Evolutionary conservation across 2,888 invertebrate species (phyloP), one percentile per base, ranked within the genome.

Genomic region (Phytoseiulus persimilis): DNA sequence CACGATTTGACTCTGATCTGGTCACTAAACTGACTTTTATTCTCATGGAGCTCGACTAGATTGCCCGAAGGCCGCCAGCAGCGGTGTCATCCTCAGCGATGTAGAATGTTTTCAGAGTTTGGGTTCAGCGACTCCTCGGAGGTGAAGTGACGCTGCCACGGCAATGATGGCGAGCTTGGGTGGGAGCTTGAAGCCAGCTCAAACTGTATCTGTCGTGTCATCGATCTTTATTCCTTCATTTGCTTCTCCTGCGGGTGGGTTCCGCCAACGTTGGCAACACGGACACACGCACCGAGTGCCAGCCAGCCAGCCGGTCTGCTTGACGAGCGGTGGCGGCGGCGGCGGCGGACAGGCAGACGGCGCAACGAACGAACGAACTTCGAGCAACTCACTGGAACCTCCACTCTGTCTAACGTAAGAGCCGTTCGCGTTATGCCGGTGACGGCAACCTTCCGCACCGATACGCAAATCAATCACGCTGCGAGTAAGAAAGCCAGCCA

Each of bases 121-220:
- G 46, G 46, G 65, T 65, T 23, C 11, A 65, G 14, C 65, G 65
- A 65, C 39, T 3, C 39, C 5, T 39, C 39, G 39, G 39, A 39
- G 39, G 39, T 39, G 39, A 39, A 39, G 9, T 39, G 39, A 9
- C 39, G 39, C 39, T 39, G 39, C 9, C 9, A 39, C 65, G 23
- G 65, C 65, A 65, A 18, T 28, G 65, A 18, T 65, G 65, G 65
- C 65, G 18, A 65, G 28, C 14, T 14, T 6, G 18, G 28, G 46
- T 11, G 14, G 46, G 46, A 46, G 9, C 46, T 46, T 14, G 46
- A 65, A 18, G 28, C 9, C 65, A 65, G 65, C 65, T 65, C 14
- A 65, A 65, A 65, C 65, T 65, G 65, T 65, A 65, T 65, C 65
- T 65, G 65, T 65, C 65, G 65, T 65, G 65, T 65, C 65, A 65